phyloP scores from a whole-genome alignment of 2,888 invertebrate species.

The Germaria angustata region DNA sequence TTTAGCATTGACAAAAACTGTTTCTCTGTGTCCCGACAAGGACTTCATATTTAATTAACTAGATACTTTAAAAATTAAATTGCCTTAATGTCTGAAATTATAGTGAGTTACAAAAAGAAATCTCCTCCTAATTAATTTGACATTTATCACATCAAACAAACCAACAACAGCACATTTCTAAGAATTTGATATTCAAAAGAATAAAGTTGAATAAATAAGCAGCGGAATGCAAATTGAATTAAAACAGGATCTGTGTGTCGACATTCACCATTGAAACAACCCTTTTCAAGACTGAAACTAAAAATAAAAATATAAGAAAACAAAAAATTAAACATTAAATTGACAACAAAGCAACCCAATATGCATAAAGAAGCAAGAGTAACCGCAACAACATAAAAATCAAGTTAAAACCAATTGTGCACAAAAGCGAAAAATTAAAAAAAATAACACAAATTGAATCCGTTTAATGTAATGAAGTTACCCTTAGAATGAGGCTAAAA shows the following conservation, averaged over 20 bases:
- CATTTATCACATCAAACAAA: conserved; percentile 8
- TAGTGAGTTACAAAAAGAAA: not conserved
- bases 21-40: too few relatives aligned
- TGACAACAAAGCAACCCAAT: conserved; percentile 18
- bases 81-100: too few relatives aligned
- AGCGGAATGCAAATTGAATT: too few relatives aligned
- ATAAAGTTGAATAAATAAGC: not conserved
- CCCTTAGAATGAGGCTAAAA: conserved; percentile 15
- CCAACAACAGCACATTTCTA: not conserved
- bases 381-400: conserved; percentile 34
- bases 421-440: conserved; percentile 64
- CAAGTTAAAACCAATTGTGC: conserved; percentile 64
- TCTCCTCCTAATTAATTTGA: conserved; percentile 13
- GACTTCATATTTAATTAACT: too few relatives aligned
- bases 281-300: conserved; percentile 15
- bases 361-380: not conserved
- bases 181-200: not conserved
- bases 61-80: too few relatives aligned
- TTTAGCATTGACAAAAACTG: too few relatives aligned
- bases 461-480: conserved; percentile 62
- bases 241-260: not conserved
- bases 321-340: too few relatives aligned
- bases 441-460: conserved; percentile 58
- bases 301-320: conserved; percentile 13
- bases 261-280: not conserved